Conservation (phyloP, 2,888 invertebrate genomes). For the Hypomecis atomaria region DNA sequence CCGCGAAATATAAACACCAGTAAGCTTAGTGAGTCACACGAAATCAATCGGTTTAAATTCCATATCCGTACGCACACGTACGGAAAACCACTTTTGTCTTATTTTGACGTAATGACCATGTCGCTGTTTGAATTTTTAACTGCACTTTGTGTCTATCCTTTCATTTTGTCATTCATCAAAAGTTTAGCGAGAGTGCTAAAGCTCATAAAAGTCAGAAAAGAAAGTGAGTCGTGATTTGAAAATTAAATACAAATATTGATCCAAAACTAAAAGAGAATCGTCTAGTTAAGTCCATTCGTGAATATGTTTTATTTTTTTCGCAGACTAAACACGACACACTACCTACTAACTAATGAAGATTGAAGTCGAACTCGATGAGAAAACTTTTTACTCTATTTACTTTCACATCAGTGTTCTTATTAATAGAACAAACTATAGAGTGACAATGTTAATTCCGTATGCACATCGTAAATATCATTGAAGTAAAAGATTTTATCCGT, state of each 20-base stretch:
- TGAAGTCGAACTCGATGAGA: slow-evolving; percentile 13
- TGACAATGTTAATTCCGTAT: slow-evolving; percentile 51
- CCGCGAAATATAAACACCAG: slow-evolving; percentile 33
- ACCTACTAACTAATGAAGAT: slow-evolving; percentile 1
- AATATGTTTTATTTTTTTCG: slow-evolving; percentile 9
- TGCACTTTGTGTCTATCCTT: slow-evolving; percentile 11
- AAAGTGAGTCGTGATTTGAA: slow-evolving; percentile 18
- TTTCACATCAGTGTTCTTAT: slow-evolving; percentile 29
- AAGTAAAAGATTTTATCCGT: slow-evolving; percentile 58
- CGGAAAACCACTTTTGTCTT: slow-evolving; percentile 13
- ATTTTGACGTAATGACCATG: slow-evolving; percentile 15
- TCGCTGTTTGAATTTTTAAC: slow-evolving; percentile 11
- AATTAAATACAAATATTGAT: slow-evolving; percentile 9
- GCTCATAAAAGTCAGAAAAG: background rate
- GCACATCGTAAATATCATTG: slow-evolving; percentile 50
- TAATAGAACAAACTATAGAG: slow-evolving; percentile 40
- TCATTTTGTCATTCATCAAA: slow-evolving; percentile 15
- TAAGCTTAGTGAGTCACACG: slow-evolving; percentile 45
- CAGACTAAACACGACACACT: slow-evolving; percentile 1
- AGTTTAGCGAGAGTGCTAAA: slow-evolving; percentile 13
- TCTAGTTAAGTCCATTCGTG: background rate
- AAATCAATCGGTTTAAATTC: slow-evolving; percentile 43
- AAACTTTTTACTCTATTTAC: slow-evolving; percentile 23
- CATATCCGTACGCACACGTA: slow-evolving; percentile 7
- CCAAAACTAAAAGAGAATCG: background rate